These are phyloP conservation scores for Typhlichthys eigenmanni DNA, from an alignment of 2,797 vertebrate genomes.

Conservation along the genomic window DNA sequence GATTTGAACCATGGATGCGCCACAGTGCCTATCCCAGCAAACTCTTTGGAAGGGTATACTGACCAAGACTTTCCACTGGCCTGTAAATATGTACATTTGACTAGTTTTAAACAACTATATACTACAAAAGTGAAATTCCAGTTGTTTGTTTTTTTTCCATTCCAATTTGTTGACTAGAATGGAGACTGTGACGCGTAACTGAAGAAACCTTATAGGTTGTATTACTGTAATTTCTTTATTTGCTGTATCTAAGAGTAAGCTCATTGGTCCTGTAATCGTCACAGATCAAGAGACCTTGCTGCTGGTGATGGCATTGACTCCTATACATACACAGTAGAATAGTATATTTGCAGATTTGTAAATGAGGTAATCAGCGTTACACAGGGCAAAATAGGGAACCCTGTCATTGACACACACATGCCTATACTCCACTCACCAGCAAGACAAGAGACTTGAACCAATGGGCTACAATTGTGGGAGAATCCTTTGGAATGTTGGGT, in stretches of 20 bases:
- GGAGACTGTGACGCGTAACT: slow-evolving; percentile 41
- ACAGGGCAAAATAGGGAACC: slow-evolving; percentile 67
- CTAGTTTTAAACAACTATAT: no score
- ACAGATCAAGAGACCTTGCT: slow-evolving; percentile 74
- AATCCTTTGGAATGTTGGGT: slow-evolving; percentile 75
- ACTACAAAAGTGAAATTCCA: slow-evolving; percentile 1
- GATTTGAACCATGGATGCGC: slow-evolving; percentile 44
- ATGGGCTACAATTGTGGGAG: slow-evolving; percentile 60
- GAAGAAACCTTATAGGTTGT: slow-evolving; percentile 39
- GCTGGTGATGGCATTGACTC: slow-evolving; percentile 82
- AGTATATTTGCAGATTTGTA: slow-evolving; percentile 84
- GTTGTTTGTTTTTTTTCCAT: slow-evolving; percentile 15
- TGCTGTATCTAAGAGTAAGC: slow-evolving; percentile 64
- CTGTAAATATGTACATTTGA: no score
- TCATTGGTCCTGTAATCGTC: slow-evolving; percentile 77
- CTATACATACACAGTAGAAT: slow-evolving; percentile 74
- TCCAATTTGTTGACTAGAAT: slow-evolving; percentile 33
- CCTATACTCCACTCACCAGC: slow-evolving; percentile 69
- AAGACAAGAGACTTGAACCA: slow-evolving; percentile 54
- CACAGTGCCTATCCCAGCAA: slow-evolving; percentile 53
- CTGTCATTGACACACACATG: slow-evolving; percentile 67
- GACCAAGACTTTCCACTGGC: no score
- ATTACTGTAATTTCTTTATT: slow-evolving; percentile 49
- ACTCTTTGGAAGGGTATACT: slow-evolving; percentile 18
- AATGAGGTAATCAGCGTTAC: slow-evolving; percentile 82